phyloP scores from a whole-genome alignment of 2,888 invertebrate genomes.

The Fragum whitleyi region DNA sequence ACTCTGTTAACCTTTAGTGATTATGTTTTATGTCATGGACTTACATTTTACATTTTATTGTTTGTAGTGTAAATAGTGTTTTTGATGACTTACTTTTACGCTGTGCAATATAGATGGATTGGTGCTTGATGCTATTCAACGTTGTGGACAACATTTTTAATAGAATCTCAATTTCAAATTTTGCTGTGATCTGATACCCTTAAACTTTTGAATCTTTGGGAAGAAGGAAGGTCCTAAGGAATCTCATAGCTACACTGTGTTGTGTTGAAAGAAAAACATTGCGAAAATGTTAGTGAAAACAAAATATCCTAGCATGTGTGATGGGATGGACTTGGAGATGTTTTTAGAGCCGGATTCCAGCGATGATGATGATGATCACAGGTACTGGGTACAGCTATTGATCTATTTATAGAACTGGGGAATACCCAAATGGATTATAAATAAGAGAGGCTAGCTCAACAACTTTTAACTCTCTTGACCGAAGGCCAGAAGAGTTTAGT shows the following conservation, averaged over 20 bases:
- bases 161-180: no score
- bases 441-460: no score
- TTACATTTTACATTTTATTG: neutral
- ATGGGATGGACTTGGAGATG: slow-evolving; percentile 58
- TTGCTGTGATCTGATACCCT: no score
- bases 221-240: no score
- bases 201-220: no score
- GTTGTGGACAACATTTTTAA: no score
- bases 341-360: slow-evolving; percentile 43
- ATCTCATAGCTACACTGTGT: no score
- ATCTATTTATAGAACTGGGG: neutral
- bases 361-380: slow-evolving; percentile 59
- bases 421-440: neutral
- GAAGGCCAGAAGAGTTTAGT: neutral
- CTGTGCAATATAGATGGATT: neutral
- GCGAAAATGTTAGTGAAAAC: slow-evolving; percentile 43
- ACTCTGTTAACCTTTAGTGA: neutral
- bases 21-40: neutral
- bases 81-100: neutral
- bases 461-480: neutral
- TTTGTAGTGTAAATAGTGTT: neutral
- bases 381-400: slow-evolving; percentile 34
- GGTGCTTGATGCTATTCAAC: no score
- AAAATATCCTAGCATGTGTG: slow-evolving; percentile 57
- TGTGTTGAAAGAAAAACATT: no score